Evolutionary conservation across 2,797 vertebrate genomes (phyloP), one percentile per base, ranked within the genome.

Genomic region (Sparus aurata): DNA sequence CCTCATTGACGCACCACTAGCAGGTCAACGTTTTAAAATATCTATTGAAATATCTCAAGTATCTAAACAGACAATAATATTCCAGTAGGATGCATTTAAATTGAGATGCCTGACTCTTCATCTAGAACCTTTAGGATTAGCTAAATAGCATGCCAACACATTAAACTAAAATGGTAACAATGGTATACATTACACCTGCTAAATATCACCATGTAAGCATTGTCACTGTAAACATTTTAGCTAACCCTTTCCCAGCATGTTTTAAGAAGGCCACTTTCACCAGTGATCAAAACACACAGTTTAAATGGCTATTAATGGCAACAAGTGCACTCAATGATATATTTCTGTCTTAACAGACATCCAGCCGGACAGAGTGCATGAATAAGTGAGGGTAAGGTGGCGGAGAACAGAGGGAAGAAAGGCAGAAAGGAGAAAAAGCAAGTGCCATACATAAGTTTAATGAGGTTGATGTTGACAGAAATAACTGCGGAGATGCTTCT

Each of bases 381-480:
- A 79, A 86, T 67, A 74, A 49, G 77, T 82, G 80, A 73, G 23
- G 59, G 75, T 85, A 75, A 54, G 67, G 46, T 3, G 46, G 78
- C 52, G 41, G 47, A 72, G 65, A 80, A 49, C 61, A 85, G 75
- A 68, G 58, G 53, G 49, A 54, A 60, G 74, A 73, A 75, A 86
- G 78, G 71, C 75, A 87, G 77, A 70, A 83, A 84, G 87, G 79
- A 89, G 84, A 79, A 77, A 77, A 55, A 82, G 83, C 58, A 69
- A 67, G 80, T 73, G 59, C 83, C 85, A 90, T 95, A 92, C 80
- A 92, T 95, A 95, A 95, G 87, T 90, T 93, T 95, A 95, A 95
- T 94, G 93, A 95, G 82, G 82, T 73, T 88, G 91, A 90, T 91
- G 81, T 91, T 94, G 94, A 94, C 94, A 95, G 88, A 94, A 93